Evolutionary conservation across 2,113 vertebrate genomes (phyloP), one percentile per base, ranked within the genome.

Genomic region (Protobothrops mucrosquamatus): DNA sequence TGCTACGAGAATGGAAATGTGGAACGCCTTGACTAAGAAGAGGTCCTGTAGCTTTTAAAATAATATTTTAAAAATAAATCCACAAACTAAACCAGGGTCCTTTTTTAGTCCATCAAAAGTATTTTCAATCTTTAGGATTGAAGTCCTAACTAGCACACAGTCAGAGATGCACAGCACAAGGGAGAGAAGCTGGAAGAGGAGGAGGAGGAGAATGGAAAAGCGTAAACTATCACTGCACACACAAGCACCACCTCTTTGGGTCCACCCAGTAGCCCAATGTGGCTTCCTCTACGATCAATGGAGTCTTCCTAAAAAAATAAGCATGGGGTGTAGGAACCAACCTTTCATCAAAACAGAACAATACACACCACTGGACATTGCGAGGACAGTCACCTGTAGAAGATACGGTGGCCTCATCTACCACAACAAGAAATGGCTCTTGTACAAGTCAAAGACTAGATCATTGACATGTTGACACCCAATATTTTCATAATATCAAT

Each of bases 201-300:
- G 5, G 43, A 51, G 81, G 43, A 51, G 81, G 14, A 18, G 48
- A 91, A 57, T 87, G 43, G 34, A 46, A 29, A 51, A 81, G 1
- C 10, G 7, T 18, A 90, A 54, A 87, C n/a, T 59, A 92, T 56
- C 92, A 97, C 91, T 0, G 93, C 95, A 97, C 92, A 95, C 94
- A 5, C 91, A 94, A 97, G 91, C 89, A 94, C 96, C 97, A 99
- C 99, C 99, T 99, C 97, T 97, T 96, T 96, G 97, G 97, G 98
- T 95, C 98, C 97, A 96, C 98, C 98, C 94, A 99, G 95, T 95
- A 99, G 96, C 96, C 98, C 97, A 96, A 98, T 97, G 95, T 98
- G 97, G 94, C 98, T 98, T 96, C 98, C 98, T 85, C 97, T 96
- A 93, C 97, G 97, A 94, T 93, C 92, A 95, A 96, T 89, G 55